Percentiles rank a stretch among this genome's conserved stretches.
Conservation (phyloP, 2,888 invertebrate species). For the Polia nebulosa region DNA sequence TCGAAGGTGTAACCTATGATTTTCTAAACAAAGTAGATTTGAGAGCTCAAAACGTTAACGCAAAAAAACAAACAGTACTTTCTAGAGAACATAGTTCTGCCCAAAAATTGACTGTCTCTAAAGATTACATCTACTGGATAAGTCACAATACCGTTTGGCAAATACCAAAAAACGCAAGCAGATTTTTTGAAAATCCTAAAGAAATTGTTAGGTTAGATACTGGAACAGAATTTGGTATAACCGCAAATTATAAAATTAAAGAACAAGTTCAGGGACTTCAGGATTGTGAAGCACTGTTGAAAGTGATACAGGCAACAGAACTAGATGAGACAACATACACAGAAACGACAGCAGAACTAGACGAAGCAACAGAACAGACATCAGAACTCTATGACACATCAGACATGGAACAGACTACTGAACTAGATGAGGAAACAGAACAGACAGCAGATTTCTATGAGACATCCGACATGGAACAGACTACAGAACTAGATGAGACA, state of each 20-base stretch:
- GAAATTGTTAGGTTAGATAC: slow-evolving; percentile 45
- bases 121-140: slow-evolving; percentile 95
- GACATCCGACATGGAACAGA: neutral
- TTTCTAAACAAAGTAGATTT: slow-evolving; percentile 94
- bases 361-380: neutral
- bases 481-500: neutral
- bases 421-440: neutral
- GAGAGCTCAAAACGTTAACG: slow-evolving; percentile 87
- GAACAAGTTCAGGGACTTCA: slow-evolving; percentile 75
- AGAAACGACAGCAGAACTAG: neutral
- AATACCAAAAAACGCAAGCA: neutral
- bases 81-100: slow-evolving; percentile 88
- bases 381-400: neutral
- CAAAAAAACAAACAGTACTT: slow-evolving; percentile 89
- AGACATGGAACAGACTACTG: neutral
- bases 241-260: slow-evolving; percentile 79
- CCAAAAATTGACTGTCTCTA: slow-evolving; percentile 92
- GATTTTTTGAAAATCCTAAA: neutral
- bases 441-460: neutral
- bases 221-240: slow-evolving; percentile 78
- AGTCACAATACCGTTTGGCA: slow-evolving; percentile 82
- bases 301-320: slow-evolving; percentile 59
- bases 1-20: slow-evolving; percentile 93
- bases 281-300: slow-evolving; percentile 75
- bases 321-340: neutral